phyloP scores from a whole-genome alignment of 1,140 invertebrate species.

The Drosophila ambigua region DNA sequence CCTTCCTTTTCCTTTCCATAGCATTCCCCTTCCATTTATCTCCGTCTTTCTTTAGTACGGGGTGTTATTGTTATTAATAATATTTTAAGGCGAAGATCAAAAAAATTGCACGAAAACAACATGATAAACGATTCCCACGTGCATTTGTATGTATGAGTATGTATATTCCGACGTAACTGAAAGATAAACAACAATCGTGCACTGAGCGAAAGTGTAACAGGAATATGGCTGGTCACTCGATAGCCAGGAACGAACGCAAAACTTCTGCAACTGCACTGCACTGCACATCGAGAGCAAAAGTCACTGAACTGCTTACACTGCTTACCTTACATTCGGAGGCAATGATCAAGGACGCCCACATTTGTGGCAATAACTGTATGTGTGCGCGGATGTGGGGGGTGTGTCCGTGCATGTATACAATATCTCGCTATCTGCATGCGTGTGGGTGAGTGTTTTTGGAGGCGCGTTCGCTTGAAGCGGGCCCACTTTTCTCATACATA shows the following conservation, averaged over 20 bases:
- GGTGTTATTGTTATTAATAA: too few species aligned
- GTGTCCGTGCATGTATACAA: conserved; percentile 19
- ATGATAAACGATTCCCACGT: conserved; percentile 35
- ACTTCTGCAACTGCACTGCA: not conserved
- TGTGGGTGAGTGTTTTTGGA: conserved; percentile 50
- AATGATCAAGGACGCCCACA: conserved; percentile 53
- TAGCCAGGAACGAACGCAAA: too few species aligned
- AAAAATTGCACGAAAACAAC: conserved; percentile 31
- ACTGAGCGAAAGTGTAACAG: conserved; percentile 20
- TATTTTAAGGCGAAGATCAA: conserved; percentile 1
- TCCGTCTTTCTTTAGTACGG: too few species aligned
- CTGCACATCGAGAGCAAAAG: conserved; percentile 28
- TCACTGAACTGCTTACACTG: conserved; percentile 24
- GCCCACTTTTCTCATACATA: conserved; percentile 52
- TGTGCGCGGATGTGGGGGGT: conserved; percentile 33
- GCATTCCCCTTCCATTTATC: too few species aligned
- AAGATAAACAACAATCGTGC: conserved; percentile 20
- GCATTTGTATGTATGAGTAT: too few species aligned
- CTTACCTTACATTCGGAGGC: conserved; percentile 31
- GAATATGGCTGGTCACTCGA: not conserved
- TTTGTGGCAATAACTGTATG: not conserved
- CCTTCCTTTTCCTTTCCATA: too few species aligned
- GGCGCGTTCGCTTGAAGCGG: conserved; percentile 61
- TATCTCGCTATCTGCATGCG: conserved; percentile 29
- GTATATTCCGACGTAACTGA: conserved; percentile 2